Percentiles rank a stretch among this genome's conserved stretches.
phyloP scores from a whole-genome alignment of 2,113 vertebrate genomes.

The Crotalus viridis region DNA sequence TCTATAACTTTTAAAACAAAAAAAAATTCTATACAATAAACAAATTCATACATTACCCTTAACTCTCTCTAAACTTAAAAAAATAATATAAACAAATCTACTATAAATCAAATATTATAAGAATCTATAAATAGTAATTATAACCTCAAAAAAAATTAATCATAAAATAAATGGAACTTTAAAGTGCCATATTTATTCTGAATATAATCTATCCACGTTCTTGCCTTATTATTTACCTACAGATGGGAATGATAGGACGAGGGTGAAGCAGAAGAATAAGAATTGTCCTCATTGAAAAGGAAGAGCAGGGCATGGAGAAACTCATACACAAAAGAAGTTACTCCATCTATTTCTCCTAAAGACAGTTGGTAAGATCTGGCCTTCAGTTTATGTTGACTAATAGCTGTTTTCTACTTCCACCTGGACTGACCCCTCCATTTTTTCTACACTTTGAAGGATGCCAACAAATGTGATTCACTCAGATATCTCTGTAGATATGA shows the following conservation, averaged over 20 bases:
- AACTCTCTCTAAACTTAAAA: too few relatives aligned
- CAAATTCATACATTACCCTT: too few relatives aligned
- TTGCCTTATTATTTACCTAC: neutral
- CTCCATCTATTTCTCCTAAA: neutral
- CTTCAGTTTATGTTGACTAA: neutral
- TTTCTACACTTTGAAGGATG: neutral
- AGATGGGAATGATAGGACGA: neutral
- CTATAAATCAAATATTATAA: too few relatives aligned
- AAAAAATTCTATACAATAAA: too few relatives aligned
- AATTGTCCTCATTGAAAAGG: neutral
- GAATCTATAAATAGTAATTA: too few relatives aligned
- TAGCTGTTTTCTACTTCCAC: neutral
- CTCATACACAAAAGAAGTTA: neutral
- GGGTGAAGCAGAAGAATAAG: neutral
- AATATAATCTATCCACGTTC: neutral
- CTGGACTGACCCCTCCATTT: neutral
- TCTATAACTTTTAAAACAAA: too few relatives aligned
- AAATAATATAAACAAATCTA: too few relatives aligned
- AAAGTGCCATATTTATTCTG: too few relatives aligned
- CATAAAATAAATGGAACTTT: too few relatives aligned
- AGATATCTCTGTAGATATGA: neutral
- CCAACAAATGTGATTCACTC: neutral
- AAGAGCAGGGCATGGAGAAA: neutral
- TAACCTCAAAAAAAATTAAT: too few relatives aligned
- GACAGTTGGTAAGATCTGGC: neutral